Base-by-base conservation (phyloP, 2,797 vertebrate genomes). In the Gadopsis marmoratus region DNA sequence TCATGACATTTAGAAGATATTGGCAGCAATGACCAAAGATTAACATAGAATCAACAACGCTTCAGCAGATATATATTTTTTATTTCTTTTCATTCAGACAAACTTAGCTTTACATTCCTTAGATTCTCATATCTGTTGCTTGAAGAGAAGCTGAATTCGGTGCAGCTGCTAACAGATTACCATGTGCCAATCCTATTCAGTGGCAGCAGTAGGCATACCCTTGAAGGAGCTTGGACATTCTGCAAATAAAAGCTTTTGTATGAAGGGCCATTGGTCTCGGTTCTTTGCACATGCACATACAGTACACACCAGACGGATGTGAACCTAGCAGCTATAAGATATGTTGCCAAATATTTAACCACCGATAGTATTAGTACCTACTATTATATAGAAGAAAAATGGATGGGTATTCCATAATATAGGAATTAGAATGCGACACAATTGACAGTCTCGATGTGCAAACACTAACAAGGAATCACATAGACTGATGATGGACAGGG, bases 201-300 rank as follows among this genome's bases (percentile, higher is more conserved):
- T 35, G 58, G 56, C 77, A 74, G 67, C 47, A 60, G 51, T 55
- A 60, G 31, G 19, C 45, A 10, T 13, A 69, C 16, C 58, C 37
- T 61, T 77, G 79, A 91, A 89, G 79, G 79, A 84, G 45, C 64
- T 80, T 78, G 35, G n/a, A 84, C 47, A 74, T 70, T 51, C 61
- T 86, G 76, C 78, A 79, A 91, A 87, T 92, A 91, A 93, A 92
- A 59, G 54, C 66, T 67, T 88, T 89, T 86, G 4, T 83, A 83
- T 73, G 45, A 83, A 83, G 10, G 47, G 48, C 60, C 3, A 19
- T 61, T 35, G n/a, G 9, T 81, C 5, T 71, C 54, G 23, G 5
- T 77, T 76, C 13, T 80, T 80, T 75, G 17, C 23, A 53, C 13
- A 39, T 79, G 5, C 16, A 37, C 50, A 51, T 35, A 48, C 7